Conservation (phyloP, 2,888 invertebrate species). For the Protophormia terraenovae region DNA sequence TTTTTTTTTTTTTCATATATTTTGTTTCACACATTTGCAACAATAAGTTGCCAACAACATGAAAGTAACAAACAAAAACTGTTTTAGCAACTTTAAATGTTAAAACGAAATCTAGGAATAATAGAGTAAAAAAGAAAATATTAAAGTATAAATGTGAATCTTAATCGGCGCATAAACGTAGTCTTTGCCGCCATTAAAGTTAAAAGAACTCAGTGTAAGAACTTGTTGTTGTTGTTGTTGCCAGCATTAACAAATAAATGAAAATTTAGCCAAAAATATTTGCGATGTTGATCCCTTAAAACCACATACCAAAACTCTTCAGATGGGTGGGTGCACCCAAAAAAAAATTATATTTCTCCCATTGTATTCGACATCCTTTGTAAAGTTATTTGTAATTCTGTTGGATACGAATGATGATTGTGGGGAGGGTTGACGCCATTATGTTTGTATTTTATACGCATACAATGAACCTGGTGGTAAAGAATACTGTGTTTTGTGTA, state of each 20-base stretch:
- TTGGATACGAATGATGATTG: neutral
- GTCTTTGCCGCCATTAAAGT: slow-evolving; percentile 56
- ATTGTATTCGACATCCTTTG: neutral
- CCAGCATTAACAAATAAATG: slow-evolving; percentile 3
- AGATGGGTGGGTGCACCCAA: neutral
- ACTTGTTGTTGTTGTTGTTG: no score
- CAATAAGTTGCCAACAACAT: slow-evolving; percentile 34
- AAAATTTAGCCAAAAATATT: slow-evolving; percentile 4
- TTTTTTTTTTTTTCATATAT: slow-evolving; percentile 17
- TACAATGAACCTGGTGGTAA: slow-evolving; percentile 1
- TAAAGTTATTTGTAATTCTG: neutral
- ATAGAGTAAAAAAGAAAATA: slow-evolving; percentile 7
- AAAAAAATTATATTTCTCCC: slow-evolving; percentile 36
- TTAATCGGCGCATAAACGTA: slow-evolving; percentile 59
- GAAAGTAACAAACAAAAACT: slow-evolving; percentile 2
- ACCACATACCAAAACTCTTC: neutral
- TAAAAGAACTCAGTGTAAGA: neutral
- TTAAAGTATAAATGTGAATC: slow-evolving; percentile 43
- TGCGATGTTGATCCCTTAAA: neutral
- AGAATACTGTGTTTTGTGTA: slow-evolving; percentile 16
- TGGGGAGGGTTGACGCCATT: slow-evolving; percentile 42
- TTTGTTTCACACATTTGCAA: slow-evolving; percentile 39
- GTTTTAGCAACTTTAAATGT: neutral
- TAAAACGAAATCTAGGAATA: slow-evolving; percentile 11
- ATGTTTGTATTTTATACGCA: slow-evolving; percentile 38